These are phyloP conservation scores for Hypolimnas misippus DNA, from an alignment of 2,888 invertebrate genomes.

Conservation along the genomic window DNA sequence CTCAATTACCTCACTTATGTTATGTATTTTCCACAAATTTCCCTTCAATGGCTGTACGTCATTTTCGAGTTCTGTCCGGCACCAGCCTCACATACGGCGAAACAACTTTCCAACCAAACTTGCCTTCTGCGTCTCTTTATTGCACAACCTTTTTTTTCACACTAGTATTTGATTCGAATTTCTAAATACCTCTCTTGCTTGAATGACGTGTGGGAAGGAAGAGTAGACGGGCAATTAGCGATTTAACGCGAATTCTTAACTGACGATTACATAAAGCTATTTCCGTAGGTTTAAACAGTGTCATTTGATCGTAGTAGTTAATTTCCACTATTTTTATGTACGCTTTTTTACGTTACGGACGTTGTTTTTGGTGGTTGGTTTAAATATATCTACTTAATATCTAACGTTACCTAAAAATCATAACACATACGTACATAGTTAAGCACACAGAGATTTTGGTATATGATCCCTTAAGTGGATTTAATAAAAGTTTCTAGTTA, in stretches of 20 bases:
- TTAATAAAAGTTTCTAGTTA: too few species aligned
- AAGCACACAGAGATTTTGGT: too few species aligned
- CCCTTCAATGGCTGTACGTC: constrained; percentile 13
- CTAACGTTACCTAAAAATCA: too few species aligned
- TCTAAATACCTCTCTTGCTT: constrained; percentile 44
- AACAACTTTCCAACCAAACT: constrained; percentile 47
- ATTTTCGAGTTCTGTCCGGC: constrained; percentile 14
- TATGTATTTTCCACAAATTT: constrained; percentile 16
- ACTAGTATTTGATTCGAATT: constrained; percentile 46
- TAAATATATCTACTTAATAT: too few species aligned
- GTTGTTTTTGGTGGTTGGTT: neutral
- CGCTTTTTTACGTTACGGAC: too few species aligned
- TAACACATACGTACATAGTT: too few species aligned
- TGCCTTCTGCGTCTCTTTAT: constrained; percentile 41
- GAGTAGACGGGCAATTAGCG: constrained; percentile 44
- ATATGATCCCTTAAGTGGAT: too few species aligned
- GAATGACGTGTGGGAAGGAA: constrained; percentile 43
- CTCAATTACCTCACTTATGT: neutral
- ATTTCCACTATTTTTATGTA: neutral
- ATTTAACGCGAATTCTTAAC: constrained; percentile 44
- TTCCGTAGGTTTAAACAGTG: constrained; percentile 27
- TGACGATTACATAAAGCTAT: constrained; percentile 30
- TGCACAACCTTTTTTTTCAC: constrained; percentile 49
- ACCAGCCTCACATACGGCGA: constrained; percentile 37
- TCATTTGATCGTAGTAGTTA: constrained; percentile 4